Evolutionary conservation across 2,888 invertebrate species (phyloP).

Genomic region (Hirtodrosophila trivittata): DNA sequence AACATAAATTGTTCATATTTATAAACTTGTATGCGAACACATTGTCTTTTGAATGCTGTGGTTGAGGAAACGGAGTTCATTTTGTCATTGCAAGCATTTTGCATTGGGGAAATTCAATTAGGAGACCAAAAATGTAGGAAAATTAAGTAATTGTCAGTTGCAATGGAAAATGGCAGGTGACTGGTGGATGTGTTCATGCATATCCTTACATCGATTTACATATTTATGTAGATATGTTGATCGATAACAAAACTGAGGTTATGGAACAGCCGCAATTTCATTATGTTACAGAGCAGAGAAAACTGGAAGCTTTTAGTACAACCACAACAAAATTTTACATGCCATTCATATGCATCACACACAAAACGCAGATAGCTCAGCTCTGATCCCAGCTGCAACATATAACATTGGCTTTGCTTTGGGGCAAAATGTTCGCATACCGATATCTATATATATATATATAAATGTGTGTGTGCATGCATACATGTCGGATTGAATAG

Average conservation of each 20-base stretch:
- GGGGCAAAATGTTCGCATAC: conserved; percentile 34
- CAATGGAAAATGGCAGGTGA: background rate
- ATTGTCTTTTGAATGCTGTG: too few relatives aligned
- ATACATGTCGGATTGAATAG: conserved; percentile 2
- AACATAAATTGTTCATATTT: too few relatives aligned
- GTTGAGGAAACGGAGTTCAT: too few relatives aligned
- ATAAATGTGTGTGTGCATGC: conserved; percentile 18
- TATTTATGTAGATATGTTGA: conserved; percentile 1
- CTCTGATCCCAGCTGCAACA: conserved; percentile 51
- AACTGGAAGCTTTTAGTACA: conserved; percentile 58
- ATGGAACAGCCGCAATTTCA: conserved; percentile 23
- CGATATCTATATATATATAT: conserved; percentile 6
- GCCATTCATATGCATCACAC: conserved; percentile 45
- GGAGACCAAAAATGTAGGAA: too few relatives aligned
- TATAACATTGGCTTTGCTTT: conserved; percentile 53
- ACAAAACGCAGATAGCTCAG: conserved; percentile 26
- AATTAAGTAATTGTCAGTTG: background rate
- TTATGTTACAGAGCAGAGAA: conserved; percentile 21
- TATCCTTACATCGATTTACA: background rate
- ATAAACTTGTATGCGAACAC: too few relatives aligned
- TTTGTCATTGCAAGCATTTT: too few relatives aligned
- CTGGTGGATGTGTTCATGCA: background rate
- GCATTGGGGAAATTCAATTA: too few relatives aligned
- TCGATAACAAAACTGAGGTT: conserved; percentile 3
- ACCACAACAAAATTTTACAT: conserved; percentile 64